Percentiles rank a stretch among this genome's conserved stretches.
Conservation (phyloP, 2,888 invertebrate species). For the Apoda limacodes region DNA sequence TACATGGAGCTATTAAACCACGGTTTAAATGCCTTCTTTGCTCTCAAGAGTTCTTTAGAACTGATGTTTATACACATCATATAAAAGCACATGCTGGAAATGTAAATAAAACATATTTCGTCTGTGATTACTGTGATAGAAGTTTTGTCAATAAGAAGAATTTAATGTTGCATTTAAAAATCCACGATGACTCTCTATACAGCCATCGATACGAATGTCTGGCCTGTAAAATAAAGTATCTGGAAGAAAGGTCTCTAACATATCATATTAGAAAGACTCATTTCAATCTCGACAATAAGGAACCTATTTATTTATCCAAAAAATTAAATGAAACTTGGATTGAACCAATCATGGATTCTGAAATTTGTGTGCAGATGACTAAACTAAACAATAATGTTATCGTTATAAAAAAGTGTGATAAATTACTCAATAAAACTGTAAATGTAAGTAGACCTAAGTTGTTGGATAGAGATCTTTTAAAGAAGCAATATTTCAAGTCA, state of each 20-base stretch:
- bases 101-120: constrained; percentile 10
- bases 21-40: constrained; percentile 35
- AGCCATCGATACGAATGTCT: constrained; percentile 22
- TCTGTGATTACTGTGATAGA: constrained; percentile 42
- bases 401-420: constrained; percentile 31
- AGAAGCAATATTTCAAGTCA: too few species aligned
- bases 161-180: constrained; percentile 32
- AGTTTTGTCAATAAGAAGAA: constrained; percentile 39
- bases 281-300: constrained; percentile 28
- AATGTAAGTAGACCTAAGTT: background rate
- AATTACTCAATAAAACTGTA: constrained; percentile 9
- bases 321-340: constrained; percentile 45
- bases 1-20: constrained; percentile 31
- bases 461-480: background rate
- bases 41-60: constrained; percentile 34
- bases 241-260: constrained; percentile 37
- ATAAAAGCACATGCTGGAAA: constrained; percentile 15
- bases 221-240: constrained; percentile 34
- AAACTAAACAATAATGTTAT: constrained; percentile 42
- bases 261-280: constrained; percentile 42
- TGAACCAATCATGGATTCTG: constrained; percentile 31
- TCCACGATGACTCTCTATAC: constrained; percentile 33
- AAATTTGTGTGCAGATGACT: constrained; percentile 42
- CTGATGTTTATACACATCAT: constrained; percentile 33
- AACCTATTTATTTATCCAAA: constrained; percentile 25